Evolutionary conservation across 2,113 vertebrate species (phyloP).

Genomic region (Marmota monax): DNA sequence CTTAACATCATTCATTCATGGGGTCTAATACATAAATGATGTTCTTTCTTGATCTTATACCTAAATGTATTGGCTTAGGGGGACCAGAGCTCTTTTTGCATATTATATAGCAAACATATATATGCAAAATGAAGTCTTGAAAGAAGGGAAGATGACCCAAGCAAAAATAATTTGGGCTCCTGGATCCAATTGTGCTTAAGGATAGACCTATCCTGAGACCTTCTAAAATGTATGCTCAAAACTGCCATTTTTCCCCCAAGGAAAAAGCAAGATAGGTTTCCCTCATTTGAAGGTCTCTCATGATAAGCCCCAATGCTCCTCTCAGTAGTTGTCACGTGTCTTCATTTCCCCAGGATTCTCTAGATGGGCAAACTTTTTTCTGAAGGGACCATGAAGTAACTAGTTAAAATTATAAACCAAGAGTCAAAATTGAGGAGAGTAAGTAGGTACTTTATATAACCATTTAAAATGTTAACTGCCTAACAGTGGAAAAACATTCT

Average conservation of each 20-base stretch:
- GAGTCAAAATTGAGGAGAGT: not conserved
- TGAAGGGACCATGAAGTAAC: not conserved
- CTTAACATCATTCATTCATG: not conserved
- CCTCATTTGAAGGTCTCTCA: conserved; percentile 24
- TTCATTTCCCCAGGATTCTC: not conserved
- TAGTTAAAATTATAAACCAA: not conserved
- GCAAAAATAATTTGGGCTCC: conserved; percentile 63
- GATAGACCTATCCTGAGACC: conserved; percentile 22
- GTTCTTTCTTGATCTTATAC: not conserved
- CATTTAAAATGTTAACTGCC: not conserved
- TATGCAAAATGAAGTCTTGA: not conserved
- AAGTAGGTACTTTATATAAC: not conserved
- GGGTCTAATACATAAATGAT: not conserved
- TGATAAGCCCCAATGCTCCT: not conserved
- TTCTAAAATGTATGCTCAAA: not conserved
- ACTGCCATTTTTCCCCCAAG: not conserved
- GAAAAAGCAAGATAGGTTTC: not conserved
- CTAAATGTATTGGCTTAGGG: not conserved
- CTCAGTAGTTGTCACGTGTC: not conserved
- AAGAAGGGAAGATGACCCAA: conserved; percentile 19
- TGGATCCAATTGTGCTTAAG: not conserved
- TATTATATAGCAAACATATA: conserved; percentile 4
- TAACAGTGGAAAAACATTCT: not conserved
- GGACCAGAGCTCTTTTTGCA: not conserved
- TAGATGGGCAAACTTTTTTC: not conserved